phyloP scores from a whole-genome alignment of 2,797 vertebrate species.

The Uromys caudimaculatus region DNA sequence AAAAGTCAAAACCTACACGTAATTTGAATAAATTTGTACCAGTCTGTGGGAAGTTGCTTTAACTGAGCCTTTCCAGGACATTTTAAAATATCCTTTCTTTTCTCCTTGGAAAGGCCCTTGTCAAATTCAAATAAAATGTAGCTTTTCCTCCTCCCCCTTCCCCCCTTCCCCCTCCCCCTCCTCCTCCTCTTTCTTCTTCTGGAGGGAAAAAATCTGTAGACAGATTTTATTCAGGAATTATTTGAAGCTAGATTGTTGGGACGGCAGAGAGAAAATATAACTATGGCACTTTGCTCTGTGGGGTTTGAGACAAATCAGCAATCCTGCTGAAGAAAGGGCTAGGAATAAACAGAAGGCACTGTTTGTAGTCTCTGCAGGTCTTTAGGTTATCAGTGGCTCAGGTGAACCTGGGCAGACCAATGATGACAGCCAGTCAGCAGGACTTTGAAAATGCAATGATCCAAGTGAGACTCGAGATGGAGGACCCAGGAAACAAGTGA shows the following conservation, averaged over 20 bases:
- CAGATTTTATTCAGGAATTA: neutral
- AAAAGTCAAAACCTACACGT: neutral
- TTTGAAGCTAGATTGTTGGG: neutral
- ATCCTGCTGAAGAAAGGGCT: neutral
- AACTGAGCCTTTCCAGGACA: neutral
- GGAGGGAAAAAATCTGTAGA: neutral
- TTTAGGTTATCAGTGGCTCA: constrained; percentile 64
- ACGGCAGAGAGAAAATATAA: neutral
- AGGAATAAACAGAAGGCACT: neutral
- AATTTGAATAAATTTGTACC: neutral
- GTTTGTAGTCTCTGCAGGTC: constrained; percentile 59
- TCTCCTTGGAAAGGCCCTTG: neutral
- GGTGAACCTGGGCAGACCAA: constrained; percentile 85
- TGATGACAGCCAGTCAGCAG: constrained; percentile 88
- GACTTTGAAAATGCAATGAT: constrained; percentile 92
- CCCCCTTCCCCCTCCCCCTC: fast-evolving
- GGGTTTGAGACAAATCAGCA: neutral
- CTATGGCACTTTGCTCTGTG: neutral
- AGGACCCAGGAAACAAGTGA: constrained; percentile 93
- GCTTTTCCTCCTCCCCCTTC: no score
- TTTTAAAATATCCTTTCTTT: neutral
- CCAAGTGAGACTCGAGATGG: constrained; percentile 89
- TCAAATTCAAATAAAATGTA: neutral
- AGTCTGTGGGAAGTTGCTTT: neutral
- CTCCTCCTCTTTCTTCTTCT: neutral